Percentiles rank a stretch among this genome's conserved stretches.
phyloP scores from a whole-genome alignment of 30 jellyfish, hydroid and myxozoan genomes.

The Cassiopea andromeda region DNA sequence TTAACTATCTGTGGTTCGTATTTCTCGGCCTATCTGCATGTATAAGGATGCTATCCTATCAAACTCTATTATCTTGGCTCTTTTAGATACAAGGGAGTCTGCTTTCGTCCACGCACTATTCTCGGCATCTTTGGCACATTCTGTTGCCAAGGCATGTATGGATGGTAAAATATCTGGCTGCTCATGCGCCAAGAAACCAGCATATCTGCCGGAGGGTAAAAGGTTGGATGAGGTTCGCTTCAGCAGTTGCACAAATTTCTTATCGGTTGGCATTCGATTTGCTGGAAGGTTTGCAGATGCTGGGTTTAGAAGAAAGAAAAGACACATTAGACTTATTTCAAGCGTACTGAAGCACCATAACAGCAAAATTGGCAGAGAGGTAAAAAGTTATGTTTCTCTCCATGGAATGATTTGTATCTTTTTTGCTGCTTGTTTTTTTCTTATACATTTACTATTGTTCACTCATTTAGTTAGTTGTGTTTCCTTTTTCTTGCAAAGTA shows the following conservation, averaged over 20 bases:
- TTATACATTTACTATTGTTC: too few relatives aligned
- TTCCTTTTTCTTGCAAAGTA: too few relatives aligned
- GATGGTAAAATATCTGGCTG: slow-evolving; percentile 69
- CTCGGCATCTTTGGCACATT: slow-evolving; percentile 73
- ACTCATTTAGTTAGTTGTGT: too few relatives aligned
- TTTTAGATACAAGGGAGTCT: slow-evolving; percentile 80
- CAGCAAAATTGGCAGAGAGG: slow-evolving; percentile 80
- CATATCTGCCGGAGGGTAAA: slow-evolving; percentile 62
- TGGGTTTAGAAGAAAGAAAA: slow-evolving; percentile 56
- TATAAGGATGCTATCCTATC: too few relatives aligned
- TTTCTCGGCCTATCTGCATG: too few relatives aligned
- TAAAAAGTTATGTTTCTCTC: neutral
- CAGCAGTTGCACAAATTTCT: slow-evolving; percentile 75
- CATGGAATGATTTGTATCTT: too few relatives aligned
- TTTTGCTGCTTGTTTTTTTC: too few relatives aligned
- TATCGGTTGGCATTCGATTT: slow-evolving; percentile 56
- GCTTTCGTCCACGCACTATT: slow-evolving; percentile 84
- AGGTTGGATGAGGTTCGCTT: slow-evolving; percentile 34
- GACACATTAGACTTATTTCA: slow-evolving; percentile 40
- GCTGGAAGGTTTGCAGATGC: slow-evolving; percentile 71
- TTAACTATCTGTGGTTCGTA: too few relatives aligned
- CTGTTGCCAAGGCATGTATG: slow-evolving; percentile 79
- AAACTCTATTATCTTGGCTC: neutral
- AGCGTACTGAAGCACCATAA: slow-evolving; percentile 80
- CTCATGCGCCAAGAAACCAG: slow-evolving; percentile 74